Evolutionary conservation across 1,140 invertebrate species (phyloP).

Genomic region (Drosophila mauritiana): DNA sequence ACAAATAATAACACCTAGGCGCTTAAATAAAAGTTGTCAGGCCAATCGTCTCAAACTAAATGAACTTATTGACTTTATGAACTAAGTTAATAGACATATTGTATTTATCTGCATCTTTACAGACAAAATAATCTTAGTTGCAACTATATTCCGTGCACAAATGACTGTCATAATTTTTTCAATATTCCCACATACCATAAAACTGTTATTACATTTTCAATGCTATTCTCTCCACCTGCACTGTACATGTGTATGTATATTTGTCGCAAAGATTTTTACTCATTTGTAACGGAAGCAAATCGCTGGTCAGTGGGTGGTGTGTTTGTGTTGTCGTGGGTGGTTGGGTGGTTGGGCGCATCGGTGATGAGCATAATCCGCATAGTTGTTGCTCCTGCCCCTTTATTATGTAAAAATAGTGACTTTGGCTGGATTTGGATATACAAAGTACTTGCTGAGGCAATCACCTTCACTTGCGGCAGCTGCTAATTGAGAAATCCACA

Average conservation of each 20-base stretch:
- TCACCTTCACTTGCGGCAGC: conserved; percentile 9
- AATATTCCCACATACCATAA: too few relatives aligned
- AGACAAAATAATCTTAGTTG: too few relatives aligned
- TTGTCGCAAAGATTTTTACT: conserved; percentile 58
- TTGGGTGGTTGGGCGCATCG: not conserved
- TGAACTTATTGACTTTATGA: too few relatives aligned
- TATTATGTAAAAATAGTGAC: conserved; percentile 30
- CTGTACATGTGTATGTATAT: not conserved
- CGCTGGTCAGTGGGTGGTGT: conserved; percentile 49
- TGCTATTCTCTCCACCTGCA: not conserved
- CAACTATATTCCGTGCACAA: too few relatives aligned
- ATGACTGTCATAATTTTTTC: too few relatives aligned
- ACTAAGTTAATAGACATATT: too few relatives aligned
- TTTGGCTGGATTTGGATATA: conserved; percentile 24
- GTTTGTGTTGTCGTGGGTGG: conserved; percentile 19
- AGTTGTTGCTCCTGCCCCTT: conserved; percentile 32
- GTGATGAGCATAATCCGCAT: conserved; percentile 35
- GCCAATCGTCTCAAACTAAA: too few relatives aligned
- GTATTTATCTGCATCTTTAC: too few relatives aligned
- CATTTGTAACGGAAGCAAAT: conserved; percentile 79
- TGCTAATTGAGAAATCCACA: conserved; percentile 3
- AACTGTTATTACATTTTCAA: not conserved
- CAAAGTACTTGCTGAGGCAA: conserved; percentile 29
- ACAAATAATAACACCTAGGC: not conserved
- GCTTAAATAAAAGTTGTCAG: not conserved